Base-by-base conservation (phyloP, 1,140 invertebrate species). In the Eubasilissa regina region DNA sequence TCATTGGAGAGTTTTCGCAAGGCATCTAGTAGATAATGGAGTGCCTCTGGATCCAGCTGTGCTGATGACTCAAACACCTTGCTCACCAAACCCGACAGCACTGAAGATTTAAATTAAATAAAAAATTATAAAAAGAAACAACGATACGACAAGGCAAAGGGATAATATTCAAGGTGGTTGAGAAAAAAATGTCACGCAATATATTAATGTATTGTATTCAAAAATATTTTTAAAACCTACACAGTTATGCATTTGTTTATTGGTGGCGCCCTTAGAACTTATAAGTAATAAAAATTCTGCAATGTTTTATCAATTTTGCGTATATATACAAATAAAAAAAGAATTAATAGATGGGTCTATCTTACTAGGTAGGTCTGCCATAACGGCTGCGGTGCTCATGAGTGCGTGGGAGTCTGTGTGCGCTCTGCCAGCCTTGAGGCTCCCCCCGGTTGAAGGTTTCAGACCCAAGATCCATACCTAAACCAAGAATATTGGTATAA, bases 1-100 rank as follows among this genome's bases (percentile, higher is more conserved):
- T 99, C 98, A 81, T 97, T 94, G 1, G 97, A 98, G 6, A 99
- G 89, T 89, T 98, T 98, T 85, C 97, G 98, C 0, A 99, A 90
- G 7, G 98, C 98, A 89, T 99, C 97, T 72, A 99, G 98, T 3
- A 99, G 89, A 89, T 99, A 97, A 87, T 99, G 97, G 0, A 99
- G 89, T 3, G 97, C 96, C 3, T 97, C 97, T 86, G 99, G 97
- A 86, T 98, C 96, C 56, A 99, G 90, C 87, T 96, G 94, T 86
- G 97, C 95, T 84, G 97, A 98, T 15, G 96, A 97, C 88, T 99
- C 97, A 86, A 99, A 99, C 9, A 99, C 91, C 81, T 95, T 91
- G 64, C 96, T 97, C 51, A 99, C 89, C 96, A 98, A 98, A 47
- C 95, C 93, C 10, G 97, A 97, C 3, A 98, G 89, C 19, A 97